Conservation (phyloP, 2,797 vertebrate genomes). For the Acanthis flammea region DNA sequence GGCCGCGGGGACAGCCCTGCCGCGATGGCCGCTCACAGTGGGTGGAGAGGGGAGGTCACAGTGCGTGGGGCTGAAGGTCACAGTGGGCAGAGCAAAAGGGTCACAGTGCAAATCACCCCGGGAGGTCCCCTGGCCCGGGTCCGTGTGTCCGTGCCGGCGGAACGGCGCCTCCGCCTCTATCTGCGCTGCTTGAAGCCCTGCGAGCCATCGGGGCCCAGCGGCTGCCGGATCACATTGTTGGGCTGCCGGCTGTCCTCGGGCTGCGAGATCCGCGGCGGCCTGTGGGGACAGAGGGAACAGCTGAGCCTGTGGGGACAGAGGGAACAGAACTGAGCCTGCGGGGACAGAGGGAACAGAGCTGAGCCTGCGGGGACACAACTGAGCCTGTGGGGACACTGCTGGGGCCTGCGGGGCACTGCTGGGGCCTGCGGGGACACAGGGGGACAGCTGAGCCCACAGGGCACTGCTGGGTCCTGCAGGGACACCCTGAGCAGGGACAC, state of each 20-base stretch:
- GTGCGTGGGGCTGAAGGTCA: conserved; percentile 83
- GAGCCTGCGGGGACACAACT: neutral
- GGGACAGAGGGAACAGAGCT: neutral
- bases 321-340: neutral
- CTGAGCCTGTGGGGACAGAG: neutral
- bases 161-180: conserved; percentile 75
- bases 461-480: too few species aligned
- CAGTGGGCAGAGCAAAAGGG: conserved; percentile 86
- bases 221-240: conserved; percentile 90
- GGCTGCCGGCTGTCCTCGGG: conserved; percentile 87
- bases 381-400: neutral
- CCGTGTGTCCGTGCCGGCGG: conserved; percentile 65
- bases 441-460: too few species aligned
- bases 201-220: conserved; percentile 89
- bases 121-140: conserved; percentile 73
- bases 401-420: too few species aligned
- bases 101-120: conserved; percentile 80
- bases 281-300: neutral
- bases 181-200: conserved; percentile 95
- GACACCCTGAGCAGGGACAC: neutral
- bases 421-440: too few species aligned
- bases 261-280: conserved; percentile 80
- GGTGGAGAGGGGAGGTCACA: conserved; percentile 75
- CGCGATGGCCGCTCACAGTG: conserved; percentile 74
- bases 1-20: conserved; percentile 53